Base-by-base conservation (phyloP, 2,888 invertebrate species). In the Nowickia ferox region DNA sequence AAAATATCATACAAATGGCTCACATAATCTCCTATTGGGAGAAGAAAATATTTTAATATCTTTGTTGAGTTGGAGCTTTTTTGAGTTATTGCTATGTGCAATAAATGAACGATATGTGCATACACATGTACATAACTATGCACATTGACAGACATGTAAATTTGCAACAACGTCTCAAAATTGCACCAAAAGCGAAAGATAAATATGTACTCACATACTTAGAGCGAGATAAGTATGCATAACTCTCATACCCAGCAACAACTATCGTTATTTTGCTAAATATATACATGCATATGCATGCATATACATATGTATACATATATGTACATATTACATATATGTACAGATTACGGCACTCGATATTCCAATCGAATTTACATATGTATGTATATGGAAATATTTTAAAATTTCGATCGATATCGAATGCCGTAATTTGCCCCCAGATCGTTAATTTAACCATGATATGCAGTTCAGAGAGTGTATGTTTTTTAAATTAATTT, bases 231-330 rank as follows among this genome's bases (percentile, higher is more conserved):
- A 57, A 69, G 6, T 30, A 63, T 22, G 1, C 30, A 38, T 44
- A 17, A 30, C 17, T 55, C 55, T 30, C 44, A 55, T 13, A 48
- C 8, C 19, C 15, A 19, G 8, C 51, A 68, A 69, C 46, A 9
- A 57, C 30, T 30, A 53, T 71, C 69, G 61, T 65, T 71, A 71
- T 78, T 66, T 53, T 59, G n/a, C 57, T 77, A 57, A 68, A 40
- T 51, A 69, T 22, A 22, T 19, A 69, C 42, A 22, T 19, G n/a
- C 11, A 17, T 65, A 13, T 9, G 15, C n/a, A 48, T 10, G n/a
- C 9, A 46, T 48, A 11, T 15, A 15, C 9, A 22, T 40, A 19
- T 17, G 22, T 6, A 63, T n/a, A 30, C 1, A 48, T 9, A 6
- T 51, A 22, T 8, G 30, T 19, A 13, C n/a, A n/a, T n/a, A n/a